phyloP scores from a whole-genome alignment of 1,140 invertebrate genomes.

The Drosophila albomicans region DNA sequence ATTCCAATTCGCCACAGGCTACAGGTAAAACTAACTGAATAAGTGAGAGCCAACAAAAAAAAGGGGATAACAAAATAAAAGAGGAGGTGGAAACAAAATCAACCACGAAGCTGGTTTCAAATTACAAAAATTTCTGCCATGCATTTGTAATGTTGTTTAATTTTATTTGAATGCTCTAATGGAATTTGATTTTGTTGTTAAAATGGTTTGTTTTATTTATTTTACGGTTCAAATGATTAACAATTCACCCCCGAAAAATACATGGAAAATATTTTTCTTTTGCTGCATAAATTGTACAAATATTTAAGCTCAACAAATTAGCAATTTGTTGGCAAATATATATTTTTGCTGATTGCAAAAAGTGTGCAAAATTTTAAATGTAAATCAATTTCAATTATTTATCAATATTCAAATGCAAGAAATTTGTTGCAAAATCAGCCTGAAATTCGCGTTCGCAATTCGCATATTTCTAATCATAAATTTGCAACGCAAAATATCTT shows the following conservation, averaged over 20 bases:
- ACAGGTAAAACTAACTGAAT: background rate
- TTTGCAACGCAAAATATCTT: background rate
- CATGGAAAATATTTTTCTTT: background rate
- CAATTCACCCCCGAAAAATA: conserved; percentile 3
- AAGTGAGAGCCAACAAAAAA: background rate
- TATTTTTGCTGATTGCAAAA: conserved; percentile 3
- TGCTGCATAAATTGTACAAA: conserved; percentile 13
- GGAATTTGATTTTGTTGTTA: conserved; percentile 44
- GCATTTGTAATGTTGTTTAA: conserved; percentile 48
- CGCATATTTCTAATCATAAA: background rate
- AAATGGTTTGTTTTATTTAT: conserved; percentile 42
- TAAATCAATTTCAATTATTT: conserved; percentile 3
- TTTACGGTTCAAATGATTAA: conserved; percentile 40
- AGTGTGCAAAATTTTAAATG: background rate
- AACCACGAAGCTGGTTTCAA: conserved; percentile 47
- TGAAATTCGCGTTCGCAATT: background rate
- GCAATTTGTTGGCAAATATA: conserved; percentile 7
- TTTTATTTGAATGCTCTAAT: conserved; percentile 54
- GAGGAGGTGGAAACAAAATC: background rate
- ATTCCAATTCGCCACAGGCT: background rate
- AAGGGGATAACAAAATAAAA: background rate
- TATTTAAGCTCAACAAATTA: conserved; percentile 10
- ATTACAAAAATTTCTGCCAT: conserved; percentile 53
- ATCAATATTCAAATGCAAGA: background rate
- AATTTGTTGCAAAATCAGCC: background rate